A percentile compares a stretch with the other conserved stretches of the same genome.
These are phyloP conservation scores for Myotis planiceps DNA, from an alignment of 2,797 vertebrate species.

Conservation along the genomic window DNA sequence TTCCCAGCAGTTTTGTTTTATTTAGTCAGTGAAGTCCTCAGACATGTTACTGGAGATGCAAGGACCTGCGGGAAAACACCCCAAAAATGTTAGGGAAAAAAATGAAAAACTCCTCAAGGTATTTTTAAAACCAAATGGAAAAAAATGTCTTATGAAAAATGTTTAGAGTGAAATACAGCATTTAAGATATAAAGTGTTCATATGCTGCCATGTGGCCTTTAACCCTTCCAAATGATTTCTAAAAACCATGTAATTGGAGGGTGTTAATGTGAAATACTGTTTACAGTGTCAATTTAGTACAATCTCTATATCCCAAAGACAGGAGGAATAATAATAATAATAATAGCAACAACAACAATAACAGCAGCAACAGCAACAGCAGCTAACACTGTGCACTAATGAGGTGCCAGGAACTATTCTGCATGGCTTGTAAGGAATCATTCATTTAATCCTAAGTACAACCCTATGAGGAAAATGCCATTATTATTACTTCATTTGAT, in stretches of 20 bases:
- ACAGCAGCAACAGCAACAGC: background rate
- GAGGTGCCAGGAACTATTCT: background rate
- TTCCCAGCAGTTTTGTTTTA: background rate
- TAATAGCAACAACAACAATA: background rate
- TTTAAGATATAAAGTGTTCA: constrained; percentile 17
- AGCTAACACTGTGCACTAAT: background rate
- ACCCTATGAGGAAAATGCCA: background rate
- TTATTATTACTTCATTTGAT: background rate
- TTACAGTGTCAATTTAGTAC: background rate
- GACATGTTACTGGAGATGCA: background rate
- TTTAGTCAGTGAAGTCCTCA: background rate
- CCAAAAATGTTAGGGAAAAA: background rate
- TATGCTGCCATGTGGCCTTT: background rate
- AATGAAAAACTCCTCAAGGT: background rate
- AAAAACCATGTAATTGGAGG: background rate
- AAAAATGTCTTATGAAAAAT: background rate
- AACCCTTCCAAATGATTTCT: constrained; percentile 17
- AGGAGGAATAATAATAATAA: background rate
- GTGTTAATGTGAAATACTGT: background rate
- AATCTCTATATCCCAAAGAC: background rate
- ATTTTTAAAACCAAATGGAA: background rate
- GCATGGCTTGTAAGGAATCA: background rate
- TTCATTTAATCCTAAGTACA: background rate
- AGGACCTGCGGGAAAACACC: background rate
- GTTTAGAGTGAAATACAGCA: background rate